Conservation (phyloP, 2,888 invertebrate species). For the Blastobasis lacticolella region DNA sequence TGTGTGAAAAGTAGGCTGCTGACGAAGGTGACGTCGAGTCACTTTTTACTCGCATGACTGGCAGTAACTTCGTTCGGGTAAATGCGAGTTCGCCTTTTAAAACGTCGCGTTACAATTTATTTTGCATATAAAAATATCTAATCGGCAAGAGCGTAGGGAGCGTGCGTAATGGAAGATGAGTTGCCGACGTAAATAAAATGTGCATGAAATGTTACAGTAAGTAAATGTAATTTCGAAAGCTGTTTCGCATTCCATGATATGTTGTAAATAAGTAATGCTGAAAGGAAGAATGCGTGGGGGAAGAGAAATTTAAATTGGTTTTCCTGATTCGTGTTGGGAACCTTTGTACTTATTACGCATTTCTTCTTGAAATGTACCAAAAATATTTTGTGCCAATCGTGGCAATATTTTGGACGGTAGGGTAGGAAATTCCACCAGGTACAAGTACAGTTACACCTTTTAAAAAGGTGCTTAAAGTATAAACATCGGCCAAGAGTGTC, state of each 20-base stretch:
- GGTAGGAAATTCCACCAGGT: too few relatives aligned
- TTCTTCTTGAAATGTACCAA: too few relatives aligned
- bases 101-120: not conserved
- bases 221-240: slow-evolving; percentile 12
- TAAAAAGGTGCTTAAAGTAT: too few relatives aligned
- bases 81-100: not conserved
- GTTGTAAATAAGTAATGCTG: slow-evolving; percentile 18
- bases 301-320: slow-evolving; percentile 21
- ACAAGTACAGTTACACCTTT: too few relatives aligned
- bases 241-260: slow-evolving; percentile 13
- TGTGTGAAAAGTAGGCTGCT: slow-evolving; percentile 1
- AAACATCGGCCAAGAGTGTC: too few relatives aligned
- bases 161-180: not conserved
- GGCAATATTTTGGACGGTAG: too few relatives aligned
- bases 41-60: too few relatives aligned
- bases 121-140: not conserved
- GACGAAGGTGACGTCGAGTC: not conserved
- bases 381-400: too few relatives aligned
- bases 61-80: too few relatives aligned
- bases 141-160: not conserved
- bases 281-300: slow-evolving; percentile 13
- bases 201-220: slow-evolving; percentile 7
- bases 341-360: too few relatives aligned
- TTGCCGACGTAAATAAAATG: not conserved
- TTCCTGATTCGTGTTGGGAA: slow-evolving; percentile 13